Evolutionary conservation across 2,113 vertebrate genomes (phyloP), one percentile per base, ranked within the genome.

Genomic region (Chionodraco myersi): DNA sequence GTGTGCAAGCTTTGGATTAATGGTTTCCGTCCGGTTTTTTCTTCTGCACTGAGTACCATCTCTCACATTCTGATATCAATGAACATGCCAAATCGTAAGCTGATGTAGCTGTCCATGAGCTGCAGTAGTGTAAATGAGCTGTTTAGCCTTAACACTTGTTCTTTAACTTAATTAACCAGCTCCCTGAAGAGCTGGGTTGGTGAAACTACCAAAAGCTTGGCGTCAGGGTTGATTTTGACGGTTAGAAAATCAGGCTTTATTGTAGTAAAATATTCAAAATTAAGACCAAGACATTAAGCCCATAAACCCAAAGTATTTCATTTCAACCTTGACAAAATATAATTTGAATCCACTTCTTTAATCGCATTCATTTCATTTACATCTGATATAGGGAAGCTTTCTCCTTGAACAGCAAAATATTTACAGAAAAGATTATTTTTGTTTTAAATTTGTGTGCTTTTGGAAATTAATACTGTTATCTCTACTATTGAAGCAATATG

Each of bases 1-100:
- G 26, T 63, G 13, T 74, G 52, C 45, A 84, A 67, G 13, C 45
- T 58, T 59, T 30, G 26, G 58, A 78, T 70, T 34, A 65, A 69
- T 47, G 5, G 15, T 59, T 49, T 66, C 41, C 1, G 11, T 62
- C 10, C 30, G 30, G 10, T 14, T 73, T 66, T 34, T 10, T 70
- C 15, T 62, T 51, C 2, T 52, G 41, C 23, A 41, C 23, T 1
- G 3, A 18, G 60, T 34, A 23, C 34, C 5, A 21, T 8, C 4
- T 51, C 59, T 8, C 56, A 62, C 11, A 23, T 66, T 68, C 44
- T 53, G 11, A 16, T 5, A 12, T 54, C 13, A 26, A 41, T 41
- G 7, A 26, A 73, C 48, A 34, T 41, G 21, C 1, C 8, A 49
- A 18, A 53, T 54, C 13, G 9, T 21, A 73, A 36, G 15, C 41